A percentile compares a stretch with the other conserved stretches of the same genome.
Evolutionary conservation across 2,113 vertebrate species (phyloP).

Genomic region (Micronisus gabar): DNA sequence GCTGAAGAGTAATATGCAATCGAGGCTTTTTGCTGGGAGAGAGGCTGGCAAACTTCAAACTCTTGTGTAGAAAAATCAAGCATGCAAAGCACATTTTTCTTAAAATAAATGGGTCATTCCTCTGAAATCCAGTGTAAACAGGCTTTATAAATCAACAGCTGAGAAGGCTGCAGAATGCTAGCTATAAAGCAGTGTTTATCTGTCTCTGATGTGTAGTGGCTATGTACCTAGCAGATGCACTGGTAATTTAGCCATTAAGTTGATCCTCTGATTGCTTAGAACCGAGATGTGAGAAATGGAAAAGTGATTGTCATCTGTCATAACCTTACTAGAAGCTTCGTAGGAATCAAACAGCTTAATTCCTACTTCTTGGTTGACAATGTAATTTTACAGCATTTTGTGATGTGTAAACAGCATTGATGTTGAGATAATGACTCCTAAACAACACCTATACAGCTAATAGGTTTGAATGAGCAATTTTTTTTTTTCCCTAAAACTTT

Average conservation of each 20-base stretch:
- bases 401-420: not conserved
- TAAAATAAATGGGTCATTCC: conserved; percentile 3
- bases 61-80: not conserved
- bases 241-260: not conserved
- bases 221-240: not conserved
- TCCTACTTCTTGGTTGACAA: not conserved
- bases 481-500: not conserved
- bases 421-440: not conserved
- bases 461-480: not conserved
- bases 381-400: not conserved
- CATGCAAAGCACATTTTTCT: not conserved
- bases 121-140: not conserved
- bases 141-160: not conserved
- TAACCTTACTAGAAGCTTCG: not conserved
- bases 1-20: not conserved
- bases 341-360: not conserved
- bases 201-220: not conserved
- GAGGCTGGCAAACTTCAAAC: not conserved
- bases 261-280: not conserved
- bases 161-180: not conserved
- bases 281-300: not conserved
- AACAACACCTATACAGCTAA: not conserved
- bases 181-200: not conserved
- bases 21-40: not conserved
- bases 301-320: not conserved